Conservation (phyloP, 2,797 vertebrate species). For the Aplochiton taeniatus region DNA sequence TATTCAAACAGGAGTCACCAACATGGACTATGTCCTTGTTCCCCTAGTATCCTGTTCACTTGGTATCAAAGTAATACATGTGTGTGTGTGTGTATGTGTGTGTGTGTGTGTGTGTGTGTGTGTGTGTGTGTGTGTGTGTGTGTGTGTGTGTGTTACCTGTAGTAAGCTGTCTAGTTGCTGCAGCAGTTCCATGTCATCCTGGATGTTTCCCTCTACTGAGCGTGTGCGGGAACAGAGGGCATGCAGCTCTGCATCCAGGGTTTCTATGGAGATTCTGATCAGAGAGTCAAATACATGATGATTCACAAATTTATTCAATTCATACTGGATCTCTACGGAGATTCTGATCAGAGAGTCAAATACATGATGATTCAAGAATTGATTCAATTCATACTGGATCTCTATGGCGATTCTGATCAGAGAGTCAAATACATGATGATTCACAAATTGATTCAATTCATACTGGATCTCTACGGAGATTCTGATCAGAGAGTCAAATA, state of each 20-base stretch:
- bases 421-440: too few species aligned
- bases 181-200: constrained; percentile 79
- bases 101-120: constrained; percentile 8
- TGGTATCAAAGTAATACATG: background rate
- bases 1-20: background rate
- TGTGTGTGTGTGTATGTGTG: background rate
- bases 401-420: constrained; percentile 87
- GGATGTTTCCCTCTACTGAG: constrained; percentile 79
- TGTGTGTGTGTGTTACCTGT: constrained; percentile 73
- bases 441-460: too few species aligned
- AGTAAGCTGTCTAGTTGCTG: constrained; percentile 85
- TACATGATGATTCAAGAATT: too few species aligned
- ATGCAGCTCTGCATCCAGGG: constrained; percentile 80
- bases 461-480: constrained; percentile 85
- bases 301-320: too few species aligned
- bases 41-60: too few species aligned
- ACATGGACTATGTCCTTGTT: too few species aligned
- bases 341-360: too few species aligned
- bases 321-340: constrained; percentile 82
- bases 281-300: too few species aligned
- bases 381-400: constrained; percentile 77
- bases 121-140: constrained; percentile 10
- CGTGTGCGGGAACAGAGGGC: constrained; percentile 72
- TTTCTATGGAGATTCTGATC: constrained; percentile 87
- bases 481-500: too few species aligned